These are phyloP conservation scores for Toxotes chatareus DNA, from an alignment of 2,113 vertebrate genomes.

Conservation along the genomic window DNA sequence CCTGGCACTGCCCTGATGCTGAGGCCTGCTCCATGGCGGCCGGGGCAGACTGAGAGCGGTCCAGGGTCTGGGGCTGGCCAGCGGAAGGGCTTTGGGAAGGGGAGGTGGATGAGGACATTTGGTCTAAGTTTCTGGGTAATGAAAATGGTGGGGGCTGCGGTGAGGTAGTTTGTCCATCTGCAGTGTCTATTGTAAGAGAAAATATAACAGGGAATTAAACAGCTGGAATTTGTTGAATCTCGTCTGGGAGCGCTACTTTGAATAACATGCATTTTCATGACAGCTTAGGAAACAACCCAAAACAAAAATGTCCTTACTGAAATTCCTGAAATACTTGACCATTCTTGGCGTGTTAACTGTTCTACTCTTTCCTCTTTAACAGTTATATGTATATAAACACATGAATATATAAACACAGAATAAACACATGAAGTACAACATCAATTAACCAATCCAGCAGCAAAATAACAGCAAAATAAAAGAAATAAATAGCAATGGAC, in stretches of 20 bases:
- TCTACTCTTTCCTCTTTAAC: slow-evolving; percentile 1
- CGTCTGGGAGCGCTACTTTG: not conserved
- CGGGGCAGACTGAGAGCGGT: slow-evolving; percentile 82
- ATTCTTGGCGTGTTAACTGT: not conserved
- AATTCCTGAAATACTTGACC: not conserved
- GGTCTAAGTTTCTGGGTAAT: slow-evolving; percentile 85
- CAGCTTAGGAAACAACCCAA: slow-evolving; percentile 16
- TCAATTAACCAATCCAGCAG: slow-evolving; percentile 57
- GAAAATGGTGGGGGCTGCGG: slow-evolving; percentile 89
- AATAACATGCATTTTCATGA: slow-evolving; percentile 13
- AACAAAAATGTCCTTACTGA: not conserved
- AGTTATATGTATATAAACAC: slow-evolving; percentile 33
- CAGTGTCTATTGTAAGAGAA: slow-evolving; percentile 79
- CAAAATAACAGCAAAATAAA: slow-evolving; percentile 67
- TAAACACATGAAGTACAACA: slow-evolving; percentile 44
- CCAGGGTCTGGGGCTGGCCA: slow-evolving; percentile 79
- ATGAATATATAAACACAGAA: slow-evolving; percentile 34
- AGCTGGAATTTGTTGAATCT: not conserved
- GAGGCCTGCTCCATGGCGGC: slow-evolving; percentile 80
- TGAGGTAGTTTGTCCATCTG: slow-evolving; percentile 99
- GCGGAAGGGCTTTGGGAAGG: slow-evolving; percentile 78
- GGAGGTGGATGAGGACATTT: slow-evolving; percentile 83
- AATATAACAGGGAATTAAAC: slow-evolving; percentile 57
- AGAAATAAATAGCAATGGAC: slow-evolving; percentile 71
- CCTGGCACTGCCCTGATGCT: slow-evolving; percentile 73